Conservation (phyloP, 2,888 invertebrate species). For the Drosophila austrosaltans region DNA sequence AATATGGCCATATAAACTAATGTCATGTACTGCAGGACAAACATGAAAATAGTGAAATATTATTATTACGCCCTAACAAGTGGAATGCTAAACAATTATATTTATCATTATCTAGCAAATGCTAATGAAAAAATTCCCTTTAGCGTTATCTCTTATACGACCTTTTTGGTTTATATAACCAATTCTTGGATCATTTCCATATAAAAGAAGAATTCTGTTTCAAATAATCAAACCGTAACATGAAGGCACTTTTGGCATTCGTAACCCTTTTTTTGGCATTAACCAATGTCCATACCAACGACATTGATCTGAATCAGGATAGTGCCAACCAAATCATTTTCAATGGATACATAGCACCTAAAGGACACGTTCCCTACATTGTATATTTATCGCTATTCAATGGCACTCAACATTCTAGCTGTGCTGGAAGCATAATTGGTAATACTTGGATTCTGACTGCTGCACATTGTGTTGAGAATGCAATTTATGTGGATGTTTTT, state of each 20-base stretch:
- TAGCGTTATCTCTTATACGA: no score
- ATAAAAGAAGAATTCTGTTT: neutral
- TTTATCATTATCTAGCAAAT: no score
- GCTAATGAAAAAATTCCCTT: no score
- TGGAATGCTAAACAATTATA: no score
- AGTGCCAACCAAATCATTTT: constrained; percentile 46
- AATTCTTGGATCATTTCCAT: neutral
- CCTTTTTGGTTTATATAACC: neutral
- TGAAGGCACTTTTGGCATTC: constrained; percentile 27
- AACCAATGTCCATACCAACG: constrained; percentile 1
- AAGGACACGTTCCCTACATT: constrained; percentile 66
- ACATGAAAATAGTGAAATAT: no score
- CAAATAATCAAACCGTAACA: constrained; percentile 5
- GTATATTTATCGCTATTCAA: constrained; percentile 21
- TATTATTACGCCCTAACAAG: no score
- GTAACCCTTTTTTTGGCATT: constrained; percentile 13
- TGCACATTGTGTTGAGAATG: no score
- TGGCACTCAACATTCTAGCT: constrained; percentile 17
- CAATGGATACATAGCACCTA: constrained; percentile 63
- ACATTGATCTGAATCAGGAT: neutral
- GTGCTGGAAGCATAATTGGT: constrained; percentile 67
- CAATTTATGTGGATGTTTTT: no score
- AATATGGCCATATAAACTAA: no score
- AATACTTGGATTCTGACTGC: constrained; percentile 62
- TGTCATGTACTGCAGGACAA: no score